Percentiles rank a stretch among this genome's conserved stretches.
Conservation (phyloP, 92 coral and sea anemone species). For the Phymanthus crucifer region DNA sequence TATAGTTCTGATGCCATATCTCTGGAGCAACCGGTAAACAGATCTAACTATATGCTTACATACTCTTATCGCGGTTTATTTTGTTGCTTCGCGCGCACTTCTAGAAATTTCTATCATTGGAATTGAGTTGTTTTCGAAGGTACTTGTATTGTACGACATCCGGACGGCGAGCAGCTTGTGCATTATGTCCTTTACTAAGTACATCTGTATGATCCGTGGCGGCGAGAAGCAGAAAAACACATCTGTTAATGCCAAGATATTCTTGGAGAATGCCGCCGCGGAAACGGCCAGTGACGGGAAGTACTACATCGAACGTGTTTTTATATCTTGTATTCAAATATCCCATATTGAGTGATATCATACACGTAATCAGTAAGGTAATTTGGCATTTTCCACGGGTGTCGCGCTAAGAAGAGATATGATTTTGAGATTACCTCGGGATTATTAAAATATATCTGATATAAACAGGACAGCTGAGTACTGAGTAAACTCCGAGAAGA, state of each 20-base stretch:
- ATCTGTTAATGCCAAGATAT: neutral
- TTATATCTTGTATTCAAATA: neutral
- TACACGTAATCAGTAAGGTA: neutral
- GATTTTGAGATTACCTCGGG: neutral
- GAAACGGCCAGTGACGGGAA: neutral
- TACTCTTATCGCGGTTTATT: neutral
- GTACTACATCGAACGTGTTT: too few species aligned
- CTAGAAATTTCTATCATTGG: neutral
- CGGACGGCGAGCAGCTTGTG: neutral
- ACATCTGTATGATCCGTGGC: neutral
- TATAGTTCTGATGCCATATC: neutral
- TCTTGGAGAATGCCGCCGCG: neutral
- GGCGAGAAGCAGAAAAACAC: neutral
- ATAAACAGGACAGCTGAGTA: neutral
- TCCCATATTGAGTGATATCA: neutral
- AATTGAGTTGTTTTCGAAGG: neutral
- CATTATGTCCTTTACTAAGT: neutral
- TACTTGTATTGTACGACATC: neutral
- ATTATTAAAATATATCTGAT: neutral
- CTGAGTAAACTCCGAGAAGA: neutral
- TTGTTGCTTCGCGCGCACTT: neutral
- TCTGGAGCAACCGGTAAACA: neutral
- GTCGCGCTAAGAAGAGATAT: neutral
- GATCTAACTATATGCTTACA: neutral
- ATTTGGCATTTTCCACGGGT: neutral